These are phyloP conservation scores for Neogobius melanostomus DNA, from an alignment of 2,113 vertebrate species.

Conservation along the genomic window DNA sequence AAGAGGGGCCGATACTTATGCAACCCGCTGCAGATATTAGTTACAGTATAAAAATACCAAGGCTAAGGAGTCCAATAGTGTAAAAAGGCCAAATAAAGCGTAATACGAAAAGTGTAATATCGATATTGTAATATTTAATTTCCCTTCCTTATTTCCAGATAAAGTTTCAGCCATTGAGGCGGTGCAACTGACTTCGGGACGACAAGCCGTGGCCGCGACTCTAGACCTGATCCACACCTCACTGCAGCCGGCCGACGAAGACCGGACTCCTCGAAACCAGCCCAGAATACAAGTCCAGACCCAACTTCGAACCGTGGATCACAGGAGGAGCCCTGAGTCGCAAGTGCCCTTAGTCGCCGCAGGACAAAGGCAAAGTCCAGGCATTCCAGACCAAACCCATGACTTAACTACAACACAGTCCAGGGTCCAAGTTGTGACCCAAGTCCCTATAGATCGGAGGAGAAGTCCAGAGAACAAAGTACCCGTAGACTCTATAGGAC, in stretches of 20 bases:
- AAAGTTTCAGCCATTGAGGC: not conserved
- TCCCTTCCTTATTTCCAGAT: not conserved
- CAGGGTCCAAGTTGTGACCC: not conserved
- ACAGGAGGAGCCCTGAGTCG: too few species aligned
- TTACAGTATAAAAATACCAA: too few species aligned
- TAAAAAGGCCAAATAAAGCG: too few species aligned
- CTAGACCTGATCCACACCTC: slow-evolving; percentile 38
- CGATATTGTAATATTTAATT: not conserved
- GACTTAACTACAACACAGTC: not conserved
- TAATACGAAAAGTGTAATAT: not conserved
- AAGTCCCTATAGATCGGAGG: too few species aligned
- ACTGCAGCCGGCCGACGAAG: slow-evolving; percentile 17
- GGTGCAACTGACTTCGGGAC: not conserved
- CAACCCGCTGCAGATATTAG: too few species aligned
- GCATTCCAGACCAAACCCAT: too few species aligned
- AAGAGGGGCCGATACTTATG: too few species aligned
- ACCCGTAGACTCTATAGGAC: not conserved
- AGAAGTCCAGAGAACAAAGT: too few species aligned
- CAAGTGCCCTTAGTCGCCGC: too few species aligned
- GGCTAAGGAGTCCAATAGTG: too few species aligned
- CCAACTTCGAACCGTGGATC: not conserved
- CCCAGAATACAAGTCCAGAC: not conserved
- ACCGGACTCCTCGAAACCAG: not conserved
- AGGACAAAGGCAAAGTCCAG: too few species aligned
- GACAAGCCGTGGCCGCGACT: slow-evolving; percentile 25